These are phyloP conservation scores for Opisthograptis luteolata DNA, from an alignment of 2,888 invertebrate species.

Conservation along the genomic window DNA sequence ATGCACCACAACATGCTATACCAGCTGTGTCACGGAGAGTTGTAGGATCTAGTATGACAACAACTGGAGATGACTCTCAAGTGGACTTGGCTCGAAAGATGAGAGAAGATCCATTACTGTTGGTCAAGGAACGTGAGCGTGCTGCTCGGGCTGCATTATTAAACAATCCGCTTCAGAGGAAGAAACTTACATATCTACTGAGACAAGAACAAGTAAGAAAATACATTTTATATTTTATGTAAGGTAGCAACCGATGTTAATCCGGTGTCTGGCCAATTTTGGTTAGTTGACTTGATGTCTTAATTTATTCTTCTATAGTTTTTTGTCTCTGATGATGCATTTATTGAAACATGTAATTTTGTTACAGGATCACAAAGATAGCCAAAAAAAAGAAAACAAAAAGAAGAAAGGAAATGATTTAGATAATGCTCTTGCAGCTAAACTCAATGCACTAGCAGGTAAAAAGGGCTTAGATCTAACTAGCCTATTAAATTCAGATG, in stretches of 20 bases:
- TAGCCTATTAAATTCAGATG: constrained; percentile 66
- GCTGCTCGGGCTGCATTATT: constrained; percentile 93
- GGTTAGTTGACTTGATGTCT: too few relatives aligned
- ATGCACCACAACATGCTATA: constrained; percentile 89
- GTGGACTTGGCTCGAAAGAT: constrained; percentile 95
- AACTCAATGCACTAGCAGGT: constrained; percentile 86
- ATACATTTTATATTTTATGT: too few relatives aligned
- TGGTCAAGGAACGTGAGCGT: constrained; percentile 95
- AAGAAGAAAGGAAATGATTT: constrained; percentile 81
- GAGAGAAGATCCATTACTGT: constrained; percentile 96
- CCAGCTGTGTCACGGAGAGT: constrained; percentile 84
- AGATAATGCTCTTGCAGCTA: constrained; percentile 88
- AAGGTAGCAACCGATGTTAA: too few relatives aligned
- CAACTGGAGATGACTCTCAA: constrained; percentile 85
- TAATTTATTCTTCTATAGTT: too few relatives aligned
- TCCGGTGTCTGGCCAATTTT: too few relatives aligned
- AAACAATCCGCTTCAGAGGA: constrained; percentile 96
- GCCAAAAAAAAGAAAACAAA: constrained; percentile 77
- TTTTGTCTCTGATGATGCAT: too few relatives aligned
- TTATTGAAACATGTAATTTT: background rate
- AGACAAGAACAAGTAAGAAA: constrained; percentile 80
- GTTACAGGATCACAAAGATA: constrained; percentile 68
- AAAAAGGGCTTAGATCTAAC: constrained; percentile 65
- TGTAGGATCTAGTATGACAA: constrained; percentile 72
- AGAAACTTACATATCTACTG: constrained; percentile 92